phyloP scores from a whole-genome alignment of 2,888 invertebrate genomes.

The Agonopterix heracliana region DNA sequence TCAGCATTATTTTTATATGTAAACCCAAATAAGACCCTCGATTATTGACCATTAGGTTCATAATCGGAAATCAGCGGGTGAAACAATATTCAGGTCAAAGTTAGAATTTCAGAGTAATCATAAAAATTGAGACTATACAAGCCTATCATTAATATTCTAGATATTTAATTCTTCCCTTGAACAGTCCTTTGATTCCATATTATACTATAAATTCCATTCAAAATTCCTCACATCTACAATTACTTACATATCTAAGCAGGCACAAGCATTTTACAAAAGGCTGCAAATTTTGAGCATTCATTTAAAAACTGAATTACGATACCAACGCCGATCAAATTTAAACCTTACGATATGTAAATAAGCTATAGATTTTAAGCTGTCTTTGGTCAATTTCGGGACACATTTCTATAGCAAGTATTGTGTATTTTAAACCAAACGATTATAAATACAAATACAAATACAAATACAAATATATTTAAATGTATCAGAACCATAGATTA shows the following conservation, averaged over 20 bases:
- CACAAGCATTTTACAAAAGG: slow-evolving; percentile 67
- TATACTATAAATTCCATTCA: slow-evolving; percentile 8
- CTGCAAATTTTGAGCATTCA: slow-evolving; percentile 41
- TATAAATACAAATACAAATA: too few relatives aligned
- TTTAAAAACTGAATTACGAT: not conserved
- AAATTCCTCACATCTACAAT: slow-evolving; percentile 16
- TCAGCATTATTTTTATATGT: too few relatives aligned
- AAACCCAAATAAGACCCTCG: too few relatives aligned
- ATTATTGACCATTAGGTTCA: too few relatives aligned
- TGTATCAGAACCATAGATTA: too few relatives aligned
- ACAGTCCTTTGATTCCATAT: not conserved
- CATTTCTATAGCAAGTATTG: not conserved
- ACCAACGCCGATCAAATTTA: slow-evolving; percentile 15
- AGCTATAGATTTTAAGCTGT: slow-evolving; percentile 35
- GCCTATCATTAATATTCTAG: not conserved
- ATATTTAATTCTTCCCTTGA: not conserved
- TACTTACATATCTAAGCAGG: slow-evolving; percentile 40
- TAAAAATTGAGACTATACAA: not conserved
- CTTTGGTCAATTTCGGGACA: slow-evolving; percentile 51
- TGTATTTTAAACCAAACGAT: not conserved
- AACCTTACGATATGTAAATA: slow-evolving; percentile 43
- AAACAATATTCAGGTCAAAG: too few relatives aligned
- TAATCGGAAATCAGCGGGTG: too few relatives aligned
- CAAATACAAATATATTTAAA: too few relatives aligned
- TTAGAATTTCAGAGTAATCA: too few relatives aligned